Base-by-base conservation (phyloP, 2,113 vertebrate genomes). In the Drymodes brunneopygia region DNA sequence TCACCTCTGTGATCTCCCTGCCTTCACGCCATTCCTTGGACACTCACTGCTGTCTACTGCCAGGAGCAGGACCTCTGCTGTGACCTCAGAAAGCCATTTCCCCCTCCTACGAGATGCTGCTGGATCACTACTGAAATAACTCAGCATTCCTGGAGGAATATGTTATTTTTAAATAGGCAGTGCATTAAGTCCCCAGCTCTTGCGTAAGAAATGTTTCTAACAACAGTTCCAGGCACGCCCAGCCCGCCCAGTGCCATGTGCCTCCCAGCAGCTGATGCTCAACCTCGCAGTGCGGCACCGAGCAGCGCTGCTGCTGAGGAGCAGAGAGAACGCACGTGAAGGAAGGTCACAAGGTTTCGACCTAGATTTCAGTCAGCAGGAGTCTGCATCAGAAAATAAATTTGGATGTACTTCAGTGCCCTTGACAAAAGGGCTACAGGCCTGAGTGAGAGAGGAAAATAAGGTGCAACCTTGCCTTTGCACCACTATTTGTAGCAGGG, bases 301-400 rank as follows among this genome's bases (percentile, higher is more conserved):
- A 90, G 96, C 89, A 69, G 56, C 0, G 15, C 36, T 36, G 88
- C 73, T 81, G 77, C 85, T 8, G 10, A 90, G 92, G 80, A 92
- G 70, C 66, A 82, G 72, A 66, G 89, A 81, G 91, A 64, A 81
- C 5, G 72, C 88, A 85, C 60, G 19, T 66, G 92, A 90, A 90
- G 79, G 54, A 74, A 95, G 97, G 97, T 96, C 95, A 95, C 85
- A 85, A 86, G 73, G 91, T 77, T 97, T 70, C 31, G n/a, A 96
- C 97, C 98, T 60, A 97, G 79, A 95, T 97, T 95, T 90, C 91
- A 92, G 92, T 77, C 96, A 86, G 93, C 90, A 94, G 94, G 86
- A 94, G 75, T 60, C 72, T 85, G 83, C 77, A 85, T 88, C 79
- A 90, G 87, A 97, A 98, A 97, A 97, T 86, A 95, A 96, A 97